A percentile compares a stretch with the other conserved stretches of the same genome.
Conservation (phyloP, 1,140 invertebrate genomes). For the Bombus huntii region DNA sequence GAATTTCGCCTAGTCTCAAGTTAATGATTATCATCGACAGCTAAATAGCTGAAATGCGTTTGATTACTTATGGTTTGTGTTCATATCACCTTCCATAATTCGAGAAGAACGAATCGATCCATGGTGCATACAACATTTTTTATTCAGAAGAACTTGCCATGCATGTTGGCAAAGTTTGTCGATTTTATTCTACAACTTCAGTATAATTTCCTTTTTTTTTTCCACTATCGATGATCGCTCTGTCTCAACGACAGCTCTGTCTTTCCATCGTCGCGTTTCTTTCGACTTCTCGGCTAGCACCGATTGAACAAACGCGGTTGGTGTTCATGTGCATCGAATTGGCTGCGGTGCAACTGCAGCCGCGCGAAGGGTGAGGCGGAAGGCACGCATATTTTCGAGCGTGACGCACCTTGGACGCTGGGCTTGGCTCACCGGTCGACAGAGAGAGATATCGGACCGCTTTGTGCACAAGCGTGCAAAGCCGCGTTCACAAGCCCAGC, state of each 20-base stretch:
- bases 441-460: background rate
- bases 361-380: constrained; percentile 58
- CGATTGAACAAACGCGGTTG: background rate
- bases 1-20: no score
- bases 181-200: no score
- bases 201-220: no score
- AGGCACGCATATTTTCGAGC: constrained; percentile 72
- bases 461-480: constrained; percentile 51
- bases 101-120: no score
- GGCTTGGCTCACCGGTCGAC: constrained; percentile 58
- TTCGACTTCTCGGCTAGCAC: background rate
- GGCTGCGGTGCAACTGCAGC: constrained; percentile 9
- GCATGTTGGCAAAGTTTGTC: no score
- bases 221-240: no score
- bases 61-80: no score
- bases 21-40: no score
- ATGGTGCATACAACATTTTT: no score
- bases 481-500: constrained; percentile 13
- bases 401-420: constrained; percentile 72
- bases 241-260: background rate
- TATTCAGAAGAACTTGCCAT: no score
- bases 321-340: constrained; percentile 17
- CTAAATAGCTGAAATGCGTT: no score
- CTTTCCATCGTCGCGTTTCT: background rate
- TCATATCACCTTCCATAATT: no score